Evolutionary conservation across 2,888 invertebrate genomes (phyloP).

Genomic region (Drosophila merina): DNA sequence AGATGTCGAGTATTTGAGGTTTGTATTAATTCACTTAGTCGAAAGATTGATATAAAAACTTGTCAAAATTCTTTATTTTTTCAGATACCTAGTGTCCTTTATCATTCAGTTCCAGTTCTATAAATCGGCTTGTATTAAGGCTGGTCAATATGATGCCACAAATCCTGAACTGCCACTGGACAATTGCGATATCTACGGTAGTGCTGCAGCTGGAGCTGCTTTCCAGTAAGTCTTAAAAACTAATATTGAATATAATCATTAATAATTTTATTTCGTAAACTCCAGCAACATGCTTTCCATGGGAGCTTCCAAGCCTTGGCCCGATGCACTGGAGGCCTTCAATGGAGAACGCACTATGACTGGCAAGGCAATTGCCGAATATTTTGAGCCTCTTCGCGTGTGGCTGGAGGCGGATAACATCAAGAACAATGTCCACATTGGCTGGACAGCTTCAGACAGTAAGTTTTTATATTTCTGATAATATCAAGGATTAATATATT

Average conservation of each 20-base stretch:
- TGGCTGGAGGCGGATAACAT: slow-evolving; percentile 91
- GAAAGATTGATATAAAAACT: no score
- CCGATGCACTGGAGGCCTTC: slow-evolving; percentile 92
- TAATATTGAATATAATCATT: neutral
- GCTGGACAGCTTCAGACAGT: slow-evolving; percentile 86
- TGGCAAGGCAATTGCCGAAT: slow-evolving; percentile 90
- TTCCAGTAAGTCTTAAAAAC: slow-evolving; percentile 85
- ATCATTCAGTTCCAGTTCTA: slow-evolving; percentile 93
- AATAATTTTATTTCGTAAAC: neutral
- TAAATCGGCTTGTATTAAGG: slow-evolving; percentile 89
- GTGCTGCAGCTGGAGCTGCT: slow-evolving; percentile 90
- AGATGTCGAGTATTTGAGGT: slow-evolving; percentile 89
- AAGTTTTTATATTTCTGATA: slow-evolving; percentile 42
- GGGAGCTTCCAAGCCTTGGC: slow-evolving; percentile 91
- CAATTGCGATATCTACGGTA: slow-evolving; percentile 93
- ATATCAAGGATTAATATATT: neutral
- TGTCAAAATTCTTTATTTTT: neutral
- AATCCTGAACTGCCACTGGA: slow-evolving; percentile 89
- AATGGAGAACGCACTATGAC: slow-evolving; percentile 91
- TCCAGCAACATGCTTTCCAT: slow-evolving; percentile 88
- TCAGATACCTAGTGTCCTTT: slow-evolving; percentile 90
- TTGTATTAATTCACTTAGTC: neutral
- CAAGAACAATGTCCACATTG: slow-evolving; percentile 87
- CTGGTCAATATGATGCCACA: slow-evolving; percentile 90
- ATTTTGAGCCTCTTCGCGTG: slow-evolving; percentile 90